Evolutionary conservation across 2,888 invertebrate species (phyloP).

Genomic region (Cephus rjabovi): DNA sequence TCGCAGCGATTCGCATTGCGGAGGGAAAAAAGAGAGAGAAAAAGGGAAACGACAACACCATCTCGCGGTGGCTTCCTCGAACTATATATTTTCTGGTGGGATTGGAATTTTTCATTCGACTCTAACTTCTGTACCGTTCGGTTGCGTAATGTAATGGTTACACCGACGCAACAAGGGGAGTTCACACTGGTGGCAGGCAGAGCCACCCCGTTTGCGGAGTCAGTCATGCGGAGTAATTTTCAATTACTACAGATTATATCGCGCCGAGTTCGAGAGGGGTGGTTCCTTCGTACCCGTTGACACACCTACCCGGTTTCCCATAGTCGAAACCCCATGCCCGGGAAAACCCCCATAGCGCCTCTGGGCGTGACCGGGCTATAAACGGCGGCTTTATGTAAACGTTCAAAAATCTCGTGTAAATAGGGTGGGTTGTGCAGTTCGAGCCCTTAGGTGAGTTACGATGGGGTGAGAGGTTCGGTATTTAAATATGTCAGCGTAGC

Average conservation of each 20-base stretch:
- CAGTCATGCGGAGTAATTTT: conserved; percentile 55
- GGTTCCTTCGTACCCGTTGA: conserved; percentile 1
- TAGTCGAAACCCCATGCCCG: conserved; percentile 17
- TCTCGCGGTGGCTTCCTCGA: not conserved
- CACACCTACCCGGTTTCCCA: not conserved
- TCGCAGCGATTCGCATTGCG: not conserved
- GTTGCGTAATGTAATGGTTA: not conserved
- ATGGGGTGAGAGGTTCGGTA: not conserved
- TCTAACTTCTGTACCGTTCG: not conserved
- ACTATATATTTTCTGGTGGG: not conserved
- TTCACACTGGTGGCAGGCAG: not conserved
- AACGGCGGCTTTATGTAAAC: conserved; percentile 48
- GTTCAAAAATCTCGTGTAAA: conserved; percentile 41
- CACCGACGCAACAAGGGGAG: not conserved
- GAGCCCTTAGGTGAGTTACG: not conserved
- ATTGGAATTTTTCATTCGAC: not conserved
- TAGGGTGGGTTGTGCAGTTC: conserved; percentile 5
- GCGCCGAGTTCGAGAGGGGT: conserved; percentile 17
- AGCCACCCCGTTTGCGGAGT: conserved; percentile 16
- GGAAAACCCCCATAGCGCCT: conserved; percentile 12
- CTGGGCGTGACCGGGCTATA: conserved; percentile 48
- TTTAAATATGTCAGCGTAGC: not conserved
- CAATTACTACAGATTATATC: conserved; percentile 57
- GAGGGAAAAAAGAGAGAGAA: not conserved
- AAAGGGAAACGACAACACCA: not conserved